Evolutionary conservation across 2,113 vertebrate species (phyloP), one percentile per base, ranked within the genome.

Genomic region (Thymallus thymallus): DNA sequence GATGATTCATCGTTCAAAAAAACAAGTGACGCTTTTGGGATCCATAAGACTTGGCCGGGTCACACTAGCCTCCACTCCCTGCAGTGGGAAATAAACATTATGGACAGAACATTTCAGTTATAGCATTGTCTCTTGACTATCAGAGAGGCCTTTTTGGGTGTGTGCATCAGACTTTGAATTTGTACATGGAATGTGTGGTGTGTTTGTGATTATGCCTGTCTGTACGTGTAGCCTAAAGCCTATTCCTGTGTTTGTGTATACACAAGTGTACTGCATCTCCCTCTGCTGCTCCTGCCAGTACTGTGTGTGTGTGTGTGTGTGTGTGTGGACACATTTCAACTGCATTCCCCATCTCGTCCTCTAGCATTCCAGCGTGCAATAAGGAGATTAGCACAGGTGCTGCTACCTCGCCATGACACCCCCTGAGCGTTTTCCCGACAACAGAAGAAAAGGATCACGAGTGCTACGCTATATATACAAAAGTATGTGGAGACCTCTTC

Each of bases 381-480:
- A 5, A 48, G 35, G 51, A 73, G 74, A 80, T 69, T 45, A 81
- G 72, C 30, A 66, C 82, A 69, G 69, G 72, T 74, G 78, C 68
- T 80, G 78, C 81, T 62, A 51, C 64, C 69, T 80, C 76, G 78
- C 79, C 68, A 13, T 60, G 56, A 7, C n/a, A 4, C 23, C 62
- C 62, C 9, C 23, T 51, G 23, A 24, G 13, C 3, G 62, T 26
- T 24, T 64, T 24, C 14, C 62, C 3, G 24, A 64, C 4, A 3
- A 24, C n/a, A 29, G 22, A 24, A 64, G 24, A 16, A 18, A 24
- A 24, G 13, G 22, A 24, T 78, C 30, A 41, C 45, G 72, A 41
- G 2, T 41, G 35, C 9, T 45, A 35, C 58, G 74, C 26, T 75
- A 81, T 18, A 68, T 72, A 41, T 41, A 41, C 35, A 41, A 10